Evolutionary conservation across 2,797 vertebrate genomes (phyloP).

Genomic region (Pseudochaenichthys georgianus): DNA sequence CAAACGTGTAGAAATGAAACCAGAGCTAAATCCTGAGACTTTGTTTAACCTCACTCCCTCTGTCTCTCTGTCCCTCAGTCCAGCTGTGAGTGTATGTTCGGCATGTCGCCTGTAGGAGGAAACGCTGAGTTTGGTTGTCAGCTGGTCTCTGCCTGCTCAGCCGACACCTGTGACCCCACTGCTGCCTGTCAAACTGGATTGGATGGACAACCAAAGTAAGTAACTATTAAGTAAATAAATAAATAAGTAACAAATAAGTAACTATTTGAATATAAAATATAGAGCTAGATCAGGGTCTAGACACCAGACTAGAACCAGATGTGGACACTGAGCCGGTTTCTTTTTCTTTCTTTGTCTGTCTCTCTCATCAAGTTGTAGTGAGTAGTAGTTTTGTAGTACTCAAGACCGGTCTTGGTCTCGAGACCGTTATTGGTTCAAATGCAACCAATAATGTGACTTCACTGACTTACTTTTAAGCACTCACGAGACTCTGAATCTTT

Average conservation of each 20-base stretch:
- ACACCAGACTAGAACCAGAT: not conserved
- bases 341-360: not conserved
- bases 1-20: not conserved
- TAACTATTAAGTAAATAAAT: too few relatives aligned
- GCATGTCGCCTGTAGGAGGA: constrained; percentile 73
- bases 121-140: constrained; percentile 78
- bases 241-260: too few relatives aligned
- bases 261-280: not conserved
- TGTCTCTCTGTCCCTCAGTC: constrained; percentile 51
- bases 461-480: too few relatives aligned
- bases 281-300: not conserved
- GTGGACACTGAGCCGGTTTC: not conserved
- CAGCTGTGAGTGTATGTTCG: constrained; percentile 89
- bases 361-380: not conserved
- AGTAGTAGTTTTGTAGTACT: too few relatives aligned
- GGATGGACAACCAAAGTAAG: constrained; percentile 78
- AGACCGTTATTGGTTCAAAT: too few relatives aligned
- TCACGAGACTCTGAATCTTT: too few relatives aligned
- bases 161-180: constrained; percentile 80
- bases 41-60: not conserved
- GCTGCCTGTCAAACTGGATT: constrained; percentile 81
- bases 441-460: too few relatives aligned
- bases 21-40: not conserved
- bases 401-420: too few relatives aligned
- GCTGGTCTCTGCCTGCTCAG: constrained; percentile 75